These are phyloP conservation scores for Ceyx melanurus DNA, from an alignment of 2,113 vertebrate genomes.

Conservation along the genomic window DNA sequence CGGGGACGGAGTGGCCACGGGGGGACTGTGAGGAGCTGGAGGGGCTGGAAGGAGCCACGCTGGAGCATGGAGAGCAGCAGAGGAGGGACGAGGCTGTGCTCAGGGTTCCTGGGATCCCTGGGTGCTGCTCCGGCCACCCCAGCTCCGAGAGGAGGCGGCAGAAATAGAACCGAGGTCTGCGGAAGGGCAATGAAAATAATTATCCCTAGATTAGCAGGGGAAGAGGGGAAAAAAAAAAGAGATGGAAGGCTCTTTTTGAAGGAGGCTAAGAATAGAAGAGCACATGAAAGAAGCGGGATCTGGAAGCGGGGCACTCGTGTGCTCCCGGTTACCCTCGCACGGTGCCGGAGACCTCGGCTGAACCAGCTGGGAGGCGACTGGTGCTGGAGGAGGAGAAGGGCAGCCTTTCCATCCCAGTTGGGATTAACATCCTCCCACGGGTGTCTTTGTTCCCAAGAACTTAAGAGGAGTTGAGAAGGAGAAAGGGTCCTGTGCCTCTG, in stretches of 20 bases:
- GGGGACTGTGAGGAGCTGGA: not conserved
- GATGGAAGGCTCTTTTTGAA: slow-evolving; percentile 29
- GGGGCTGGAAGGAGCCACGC: not conserved
- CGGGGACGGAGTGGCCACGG: fast-evolving
- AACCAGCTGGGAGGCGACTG: not conserved
- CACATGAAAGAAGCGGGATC: slow-evolving; percentile 37
- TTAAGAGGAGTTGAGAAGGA: not conserved
- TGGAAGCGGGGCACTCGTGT: not conserved
- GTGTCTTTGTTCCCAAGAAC: not conserved
- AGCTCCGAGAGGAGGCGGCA: not conserved
- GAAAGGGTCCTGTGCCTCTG: not conserved
- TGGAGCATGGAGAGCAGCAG: not conserved
- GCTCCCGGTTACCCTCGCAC: slow-evolving; percentile 12
- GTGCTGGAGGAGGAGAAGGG: not conserved
- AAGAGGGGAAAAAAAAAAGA: not conserved
- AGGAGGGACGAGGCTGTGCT: not conserved
- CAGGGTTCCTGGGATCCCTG: not conserved
- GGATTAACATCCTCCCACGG: not conserved
- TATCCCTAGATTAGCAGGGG: slow-evolving; percentile 2
- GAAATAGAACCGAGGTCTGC: slow-evolving; percentile 52
- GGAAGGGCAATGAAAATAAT: slow-evolving; percentile 54
- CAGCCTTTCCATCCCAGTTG: not conserved
- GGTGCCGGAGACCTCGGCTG: not conserved
- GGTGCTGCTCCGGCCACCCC: not conserved
- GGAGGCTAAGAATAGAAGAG: slow-evolving; percentile 51